Percentiles rank a stretch among this genome's conserved stretches.
These are phyloP conservation scores for Epinephelus awoara DNA, from an alignment of 2,797 vertebrate species.

Conservation along the genomic window DNA sequence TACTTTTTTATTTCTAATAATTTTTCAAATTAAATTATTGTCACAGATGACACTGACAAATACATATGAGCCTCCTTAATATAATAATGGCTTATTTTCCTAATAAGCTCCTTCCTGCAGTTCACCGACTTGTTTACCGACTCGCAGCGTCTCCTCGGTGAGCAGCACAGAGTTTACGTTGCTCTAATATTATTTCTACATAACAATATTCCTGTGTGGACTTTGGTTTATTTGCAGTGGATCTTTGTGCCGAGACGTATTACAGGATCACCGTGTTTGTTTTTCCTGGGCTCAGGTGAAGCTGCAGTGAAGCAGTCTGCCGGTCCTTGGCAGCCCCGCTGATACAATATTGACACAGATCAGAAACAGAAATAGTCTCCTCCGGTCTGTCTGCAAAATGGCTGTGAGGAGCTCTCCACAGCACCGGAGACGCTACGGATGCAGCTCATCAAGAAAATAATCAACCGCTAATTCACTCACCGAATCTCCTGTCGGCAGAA, in stretches of 20 bases:
- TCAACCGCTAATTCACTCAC: slow-evolving; percentile 59
- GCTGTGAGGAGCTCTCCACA: slow-evolving; percentile 1
- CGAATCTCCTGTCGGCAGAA: slow-evolving; percentile 68
- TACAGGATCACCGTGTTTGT: slow-evolving; percentile 19
- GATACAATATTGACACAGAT: slow-evolving; percentile 16
- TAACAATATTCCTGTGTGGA: neutral
- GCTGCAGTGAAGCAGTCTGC: slow-evolving; percentile 30
- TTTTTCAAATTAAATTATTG: neutral
- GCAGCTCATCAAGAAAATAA: neutral
- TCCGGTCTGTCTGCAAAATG: slow-evolving; percentile 22
- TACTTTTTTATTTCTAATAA: too few species aligned
- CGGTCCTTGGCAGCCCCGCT: slow-evolving; percentile 12
- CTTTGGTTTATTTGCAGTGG: neutral
- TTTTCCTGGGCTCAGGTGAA: slow-evolving; percentile 47
- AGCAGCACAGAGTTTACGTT: neutral
- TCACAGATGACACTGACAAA: too few species aligned
- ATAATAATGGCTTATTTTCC: neutral
- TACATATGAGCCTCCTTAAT: neutral
- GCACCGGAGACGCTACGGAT: neutral
- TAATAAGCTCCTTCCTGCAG: neutral
- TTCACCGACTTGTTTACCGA: neutral
- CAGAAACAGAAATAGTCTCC: neutral
- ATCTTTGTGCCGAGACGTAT: neutral
- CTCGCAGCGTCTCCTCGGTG: neutral
- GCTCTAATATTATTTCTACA: neutral